Evolutionary conservation across 1,140 invertebrate species (phyloP), one percentile per base, ranked within the genome.

Genomic region (Drosophila pruinosa): DNA sequence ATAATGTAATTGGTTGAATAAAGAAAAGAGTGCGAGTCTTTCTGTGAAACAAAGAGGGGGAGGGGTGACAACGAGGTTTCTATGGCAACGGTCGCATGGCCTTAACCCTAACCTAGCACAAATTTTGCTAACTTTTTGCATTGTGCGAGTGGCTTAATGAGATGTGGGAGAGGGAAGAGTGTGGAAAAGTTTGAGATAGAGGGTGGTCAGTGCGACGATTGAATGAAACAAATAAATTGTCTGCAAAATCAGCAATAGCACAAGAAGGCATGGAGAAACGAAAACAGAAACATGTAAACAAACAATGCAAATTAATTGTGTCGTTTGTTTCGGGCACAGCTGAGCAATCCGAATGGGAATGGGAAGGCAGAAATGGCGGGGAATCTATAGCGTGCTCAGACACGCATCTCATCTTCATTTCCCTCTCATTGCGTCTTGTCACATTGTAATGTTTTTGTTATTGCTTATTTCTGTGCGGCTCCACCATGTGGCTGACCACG

Each of bases 81-180:
- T 17, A 50, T 50, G 47, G 26, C 47, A 31, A 50, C 47, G 62
- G 56, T 63, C 76, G 50, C 68, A 75, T 85, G 80, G 81, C 72
- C 80, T 76, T 86, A 85, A 86, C 80, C 81, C 80, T 85, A 85
- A 85, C 80, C 80, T 85, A 86, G 64, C 77, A 68, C 80, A 85
- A 85, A 69, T 58, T 62, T 12, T 31, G 6, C 39, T 24, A 52
- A 52, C 47, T 56, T 34, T 39, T 31, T 28, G 28, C 28, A 50
- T 10, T 34, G 26, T 71, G 53, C 53, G 48, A 67, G 8, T 2
- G 4, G 28, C n/a, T 31, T 1, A 3, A 21, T 17, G 17, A n/a
- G 41, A n/a, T 45, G 41, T 41, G 39, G n/a, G 12, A 7, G 2
- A 1, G n/a, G 31, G 7, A 19, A 5, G 6, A 6, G n/a, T 14